Percentiles rank a stretch among this genome's conserved stretches.
These are phyloP conservation scores for Cranoglanis bouderius DNA, from an alignment of 2,113 vertebrate genomes.

Conservation along the genomic window DNA sequence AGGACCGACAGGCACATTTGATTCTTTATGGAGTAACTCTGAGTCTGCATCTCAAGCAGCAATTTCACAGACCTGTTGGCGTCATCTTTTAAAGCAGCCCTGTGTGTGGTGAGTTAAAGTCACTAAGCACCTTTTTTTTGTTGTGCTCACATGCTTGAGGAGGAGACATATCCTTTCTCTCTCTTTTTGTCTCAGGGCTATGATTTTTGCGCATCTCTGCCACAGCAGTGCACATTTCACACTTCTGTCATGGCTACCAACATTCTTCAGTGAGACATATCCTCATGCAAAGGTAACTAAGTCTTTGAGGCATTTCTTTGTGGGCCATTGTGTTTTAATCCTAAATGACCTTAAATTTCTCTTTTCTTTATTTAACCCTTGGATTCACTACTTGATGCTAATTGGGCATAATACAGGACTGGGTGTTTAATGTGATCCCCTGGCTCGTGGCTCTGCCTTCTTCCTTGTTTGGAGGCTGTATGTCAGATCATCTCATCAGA, in stretches of 20 bases:
- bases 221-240: conserved; percentile 75
- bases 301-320: background rate
- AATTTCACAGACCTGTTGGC: conserved; percentile 69
- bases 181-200: conserved; percentile 73
- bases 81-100: conserved; percentile 74
- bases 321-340: background rate
- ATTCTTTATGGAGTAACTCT: background rate
- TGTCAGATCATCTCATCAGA: conserved; percentile 82
- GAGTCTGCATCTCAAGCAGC: background rate
- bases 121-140: background rate
- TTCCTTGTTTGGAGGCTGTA: conserved; percentile 77
- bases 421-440: conserved; percentile 86
- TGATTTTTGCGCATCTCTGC: conserved; percentile 82
- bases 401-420: conserved; percentile 73
- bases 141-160: background rate
- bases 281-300: conserved; percentile 77
- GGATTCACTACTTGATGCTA: background rate
- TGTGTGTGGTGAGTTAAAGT: conserved; percentile 78
- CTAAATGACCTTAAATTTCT: background rate
- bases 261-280: conserved; percentile 87
- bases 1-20: background rate
- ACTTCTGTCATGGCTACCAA: conserved; percentile 89
- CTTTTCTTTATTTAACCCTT: background rate
- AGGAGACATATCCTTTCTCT: conserved; percentile 1
- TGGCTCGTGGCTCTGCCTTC: conserved; percentile 84